Evolutionary conservation across 2,113 vertebrate species (phyloP), one percentile per base, ranked within the genome.

Genomic region (Saccopteryx bilineata): DNA sequence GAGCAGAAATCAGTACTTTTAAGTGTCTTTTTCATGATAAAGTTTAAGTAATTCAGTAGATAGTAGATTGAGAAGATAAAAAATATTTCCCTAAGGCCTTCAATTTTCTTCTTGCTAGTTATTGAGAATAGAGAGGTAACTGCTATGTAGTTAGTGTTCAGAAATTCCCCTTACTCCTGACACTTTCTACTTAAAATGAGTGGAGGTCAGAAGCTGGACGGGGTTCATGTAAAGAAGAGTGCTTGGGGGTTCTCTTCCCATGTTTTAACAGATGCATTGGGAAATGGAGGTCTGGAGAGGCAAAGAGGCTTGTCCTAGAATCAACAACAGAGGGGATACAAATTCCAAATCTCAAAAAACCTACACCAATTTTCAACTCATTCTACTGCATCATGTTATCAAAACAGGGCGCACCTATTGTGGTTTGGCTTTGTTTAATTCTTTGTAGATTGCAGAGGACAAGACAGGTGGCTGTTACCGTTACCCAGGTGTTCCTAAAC

Each of bases 351-450:
- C 85, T 94, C 68, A 78, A 26, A 86, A 91, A 94, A 88, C 28
- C 60, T 8, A 85, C 79, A 15, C 19, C 10, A 86, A 13, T 69
- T 92, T 60, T 92, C 54, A 88, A 72, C 58, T 33, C 23, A 54
- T 61, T 92, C n/a, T 58, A 2, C 31, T 78, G n/a, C 10, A 12
- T 79, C 13, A 4, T 88, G 68, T 33, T 80, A 6, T 78, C 33
- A 74, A 95, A 92, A 48, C 15, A 92, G 79, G 23, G 66, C 60
- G 58, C 11, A 7, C 12, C 21, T 74, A 18, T 82, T 69, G 63
- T 63, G 68, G 50, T 56, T 75, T 93, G 17, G 75, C 24, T 96
- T 65, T 79, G 71, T 71, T 92, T 91, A 78, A 74, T 91, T 94
- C 58, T 81, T 88, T 90, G 60, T 71, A 65, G 85, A 76, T 50